phyloP scores from a whole-genome alignment of 2,888 invertebrate species.

The Drosophila demipolita region DNA sequence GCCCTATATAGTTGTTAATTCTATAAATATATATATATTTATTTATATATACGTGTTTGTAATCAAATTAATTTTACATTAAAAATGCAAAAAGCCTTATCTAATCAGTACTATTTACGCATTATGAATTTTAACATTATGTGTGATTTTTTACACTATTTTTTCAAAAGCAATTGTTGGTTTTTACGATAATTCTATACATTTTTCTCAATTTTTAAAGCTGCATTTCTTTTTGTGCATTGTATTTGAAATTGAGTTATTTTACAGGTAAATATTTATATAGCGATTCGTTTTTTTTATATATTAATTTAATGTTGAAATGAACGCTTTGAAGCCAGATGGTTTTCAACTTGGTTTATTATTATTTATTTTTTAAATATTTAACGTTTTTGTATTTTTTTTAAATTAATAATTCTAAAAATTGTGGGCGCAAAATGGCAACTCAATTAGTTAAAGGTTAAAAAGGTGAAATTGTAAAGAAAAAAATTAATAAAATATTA shows the following conservation, averaged over 20 bases:
- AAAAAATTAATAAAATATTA: not conserved
- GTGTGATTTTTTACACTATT: slow-evolving; percentile 21
- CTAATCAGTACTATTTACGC: slow-evolving; percentile 75
- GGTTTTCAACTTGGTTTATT: not conserved
- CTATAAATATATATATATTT: slow-evolving; percentile 12
- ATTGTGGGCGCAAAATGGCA: not conserved
- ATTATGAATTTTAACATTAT: slow-evolving; percentile 35
- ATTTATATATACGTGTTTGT: not conserved
- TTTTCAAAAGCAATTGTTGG: slow-evolving; percentile 19
- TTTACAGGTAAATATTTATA: not conserved
- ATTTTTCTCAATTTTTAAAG: slow-evolving; percentile 1
- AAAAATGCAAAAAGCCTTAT: slow-evolving; percentile 72
- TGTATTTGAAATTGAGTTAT: not conserved
- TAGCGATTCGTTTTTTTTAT: not conserved
- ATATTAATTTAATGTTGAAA: not conserved
- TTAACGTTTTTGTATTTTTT: not conserved
- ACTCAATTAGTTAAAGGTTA: not conserved
- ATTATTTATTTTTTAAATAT: not conserved
- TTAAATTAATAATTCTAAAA: not conserved
- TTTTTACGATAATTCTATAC: slow-evolving; percentile 9
- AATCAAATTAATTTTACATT: slow-evolving; percentile 53
- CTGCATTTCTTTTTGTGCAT: not conserved
- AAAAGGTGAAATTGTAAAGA: not conserved
- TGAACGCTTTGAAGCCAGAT: not conserved
- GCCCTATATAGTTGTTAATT: slow-evolving; percentile 28